Conservation (phyloP, 2,113 vertebrate genomes). For the Acrocephalus arundinaceus region DNA sequence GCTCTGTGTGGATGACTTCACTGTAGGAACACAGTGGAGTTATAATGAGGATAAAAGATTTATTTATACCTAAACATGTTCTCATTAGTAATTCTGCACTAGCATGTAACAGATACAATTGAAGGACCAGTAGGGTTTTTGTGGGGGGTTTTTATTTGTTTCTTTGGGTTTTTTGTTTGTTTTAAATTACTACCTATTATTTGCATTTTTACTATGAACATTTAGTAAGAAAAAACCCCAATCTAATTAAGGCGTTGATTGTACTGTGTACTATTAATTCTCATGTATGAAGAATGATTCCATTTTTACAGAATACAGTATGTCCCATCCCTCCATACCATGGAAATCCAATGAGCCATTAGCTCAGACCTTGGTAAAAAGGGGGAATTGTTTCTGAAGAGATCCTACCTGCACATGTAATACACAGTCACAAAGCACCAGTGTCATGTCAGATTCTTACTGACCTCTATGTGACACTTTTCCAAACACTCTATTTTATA, state of each 20-base stretch:
- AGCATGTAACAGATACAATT: conserved; percentile 29
- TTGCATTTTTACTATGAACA: not conserved
- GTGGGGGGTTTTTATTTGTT: not conserved
- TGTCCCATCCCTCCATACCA: not conserved
- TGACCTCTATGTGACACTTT: not conserved
- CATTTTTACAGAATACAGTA: not conserved
- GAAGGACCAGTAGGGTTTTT: not conserved
- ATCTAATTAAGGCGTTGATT: not conserved
- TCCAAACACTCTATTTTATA: not conserved
- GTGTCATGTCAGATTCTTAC: not conserved
- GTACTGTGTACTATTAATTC: not conserved
- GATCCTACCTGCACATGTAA: not conserved
- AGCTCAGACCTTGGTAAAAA: not conserved
- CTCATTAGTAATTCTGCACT: conserved; percentile 52
- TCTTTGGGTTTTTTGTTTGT: not conserved
- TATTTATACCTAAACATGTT: conserved; percentile 62
- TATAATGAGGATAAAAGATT: conserved; percentile 58
- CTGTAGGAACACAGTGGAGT: conserved; percentile 34
- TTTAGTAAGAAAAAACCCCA: not conserved
- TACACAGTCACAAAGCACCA: not conserved
- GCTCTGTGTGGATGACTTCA: conserved; percentile 55
- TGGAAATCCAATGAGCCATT: not conserved
- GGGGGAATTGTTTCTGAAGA: not conserved
- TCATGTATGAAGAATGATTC: not conserved
- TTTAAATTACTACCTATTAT: not conserved